These are phyloP conservation scores for Stratiomys singularior DNA, from an alignment of 2,888 invertebrate genomes.

Conservation along the genomic window DNA sequence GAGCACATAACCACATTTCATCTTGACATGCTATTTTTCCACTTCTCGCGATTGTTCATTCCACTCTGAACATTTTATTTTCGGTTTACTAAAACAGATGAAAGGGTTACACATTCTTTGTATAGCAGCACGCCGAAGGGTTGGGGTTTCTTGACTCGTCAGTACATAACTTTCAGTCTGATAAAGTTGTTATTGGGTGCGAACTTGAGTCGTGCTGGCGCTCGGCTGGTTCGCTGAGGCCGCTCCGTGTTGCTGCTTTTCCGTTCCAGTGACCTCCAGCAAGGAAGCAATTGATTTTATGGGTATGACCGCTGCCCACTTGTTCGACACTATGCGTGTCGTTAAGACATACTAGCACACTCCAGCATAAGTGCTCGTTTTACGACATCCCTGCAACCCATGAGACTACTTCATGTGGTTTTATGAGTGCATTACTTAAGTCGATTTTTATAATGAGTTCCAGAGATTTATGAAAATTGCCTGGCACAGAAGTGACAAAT, in stretches of 20 bases:
- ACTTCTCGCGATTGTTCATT: slow-evolving; percentile 32
- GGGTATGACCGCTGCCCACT: slow-evolving; percentile 7
- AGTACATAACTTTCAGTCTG: slow-evolving; percentile 3
- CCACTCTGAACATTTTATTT: slow-evolving; percentile 11
- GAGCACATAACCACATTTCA: slow-evolving; percentile 38
- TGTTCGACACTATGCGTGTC: slow-evolving; percentile 36
- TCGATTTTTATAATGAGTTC: slow-evolving; percentile 20
- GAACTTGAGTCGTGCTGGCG: slow-evolving; percentile 27
- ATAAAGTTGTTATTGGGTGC: slow-evolving; percentile 46
- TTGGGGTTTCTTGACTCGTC: background rate
- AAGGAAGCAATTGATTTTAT: slow-evolving; percentile 44
- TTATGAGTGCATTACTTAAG: slow-evolving; percentile 30
- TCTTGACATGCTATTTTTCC: slow-evolving; percentile 45
- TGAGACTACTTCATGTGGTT: slow-evolving; percentile 36
- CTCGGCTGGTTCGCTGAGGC: background rate
- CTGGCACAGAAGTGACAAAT: background rate
- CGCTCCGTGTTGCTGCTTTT: slow-evolving; percentile 36
- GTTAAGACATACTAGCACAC: background rate
- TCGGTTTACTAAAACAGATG: background rate
- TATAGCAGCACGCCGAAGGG: background rate
- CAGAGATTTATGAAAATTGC: slow-evolving; percentile 19
- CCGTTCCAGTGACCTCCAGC: slow-evolving; percentile 42
- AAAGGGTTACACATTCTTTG: slow-evolving; percentile 37
- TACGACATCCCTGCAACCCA: background rate
- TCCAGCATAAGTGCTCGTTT: background rate